Evolutionary conservation across 30 jellyfish, hydroid and myxozoan genomes (phyloP), one percentile per base, ranked within the genome.

Genomic region (Aurelia sp.): DNA sequence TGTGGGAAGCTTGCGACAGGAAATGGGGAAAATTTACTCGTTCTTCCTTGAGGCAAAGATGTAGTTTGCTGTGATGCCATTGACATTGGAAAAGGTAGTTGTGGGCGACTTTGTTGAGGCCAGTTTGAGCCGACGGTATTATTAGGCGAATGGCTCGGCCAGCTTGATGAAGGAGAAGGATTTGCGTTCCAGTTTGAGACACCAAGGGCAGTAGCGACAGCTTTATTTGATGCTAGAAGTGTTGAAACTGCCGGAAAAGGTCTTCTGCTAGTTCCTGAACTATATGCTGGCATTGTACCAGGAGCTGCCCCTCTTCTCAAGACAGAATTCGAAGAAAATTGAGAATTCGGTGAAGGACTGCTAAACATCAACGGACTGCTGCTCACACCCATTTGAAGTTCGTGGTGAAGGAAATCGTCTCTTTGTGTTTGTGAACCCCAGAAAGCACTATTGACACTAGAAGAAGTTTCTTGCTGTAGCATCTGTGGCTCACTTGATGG

Each of bases 201-300:
- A 53, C 99, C 99, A 61, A 96, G 88, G 16, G 99, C 97, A 84
- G 84, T 90, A 2, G 99, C 99, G 47, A 91, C 91, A 20, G 99
- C 98, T 71, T 96, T 96, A 84, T 96, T 96, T 24, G 99, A 78
- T 2, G 99, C 99, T 22, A 96, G 67, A 62, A 83, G 81, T 21
- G 96, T 90, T 18, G 99, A 96, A 38, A 96, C 88, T 38, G 99
- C 99, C 5, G 99, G 99, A 67, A 93, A 75, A 8, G 99, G 99
- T 73, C 93, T 86, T 53, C 92, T 78, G 84, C 76, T 88, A 24
- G 85, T 63, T 41, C 91, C 92, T 31, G 88, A 90, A 50, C 63
- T 79, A 67, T 69, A 90, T 50, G 94, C 74, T 31, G 96, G 96
- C 80, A 79, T 35, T 65, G 97, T 63, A 7, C 82, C 76, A 31